Conservation (phyloP, 2,113 vertebrate genomes). For the Mesoclemmys tuberculata region DNA sequence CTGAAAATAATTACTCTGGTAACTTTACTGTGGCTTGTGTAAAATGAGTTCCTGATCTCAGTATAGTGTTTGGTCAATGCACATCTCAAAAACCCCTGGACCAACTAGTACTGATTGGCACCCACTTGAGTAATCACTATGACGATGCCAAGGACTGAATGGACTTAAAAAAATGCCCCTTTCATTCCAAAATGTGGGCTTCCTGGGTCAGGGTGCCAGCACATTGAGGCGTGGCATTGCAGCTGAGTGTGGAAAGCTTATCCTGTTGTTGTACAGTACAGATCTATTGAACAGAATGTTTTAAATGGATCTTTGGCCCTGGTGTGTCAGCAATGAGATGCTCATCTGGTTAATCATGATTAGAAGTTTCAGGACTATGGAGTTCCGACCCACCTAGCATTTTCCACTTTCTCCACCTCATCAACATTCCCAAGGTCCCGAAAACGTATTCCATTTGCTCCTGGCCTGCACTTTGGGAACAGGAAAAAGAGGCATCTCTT, state of each 20-base stretch:
- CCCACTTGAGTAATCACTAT: background rate
- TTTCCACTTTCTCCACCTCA: background rate
- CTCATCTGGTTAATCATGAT: background rate
- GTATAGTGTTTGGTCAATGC: background rate
- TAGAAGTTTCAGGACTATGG: background rate
- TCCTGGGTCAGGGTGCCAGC: background rate
- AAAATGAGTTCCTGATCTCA: background rate
- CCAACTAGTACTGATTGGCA: background rate
- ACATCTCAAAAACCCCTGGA: background rate
- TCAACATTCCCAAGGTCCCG: background rate
- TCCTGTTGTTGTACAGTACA: background rate
- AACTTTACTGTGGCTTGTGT: background rate
- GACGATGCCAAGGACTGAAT: background rate
- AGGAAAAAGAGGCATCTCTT: background rate
- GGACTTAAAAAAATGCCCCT: background rate
- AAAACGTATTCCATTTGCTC: background rate
- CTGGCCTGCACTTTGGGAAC: background rate
- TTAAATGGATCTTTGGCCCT: background rate
- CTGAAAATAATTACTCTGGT: background rate
- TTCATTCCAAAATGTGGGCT: background rate
- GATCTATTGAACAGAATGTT: background rate
- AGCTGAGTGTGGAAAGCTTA: background rate
- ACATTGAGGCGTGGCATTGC: background rate
- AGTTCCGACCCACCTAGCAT: background rate
- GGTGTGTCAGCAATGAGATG: rapidly evolving